Evolutionary conservation across 2,888 invertebrate species (phyloP).

Genomic region (Pammene fasciana): DNA sequence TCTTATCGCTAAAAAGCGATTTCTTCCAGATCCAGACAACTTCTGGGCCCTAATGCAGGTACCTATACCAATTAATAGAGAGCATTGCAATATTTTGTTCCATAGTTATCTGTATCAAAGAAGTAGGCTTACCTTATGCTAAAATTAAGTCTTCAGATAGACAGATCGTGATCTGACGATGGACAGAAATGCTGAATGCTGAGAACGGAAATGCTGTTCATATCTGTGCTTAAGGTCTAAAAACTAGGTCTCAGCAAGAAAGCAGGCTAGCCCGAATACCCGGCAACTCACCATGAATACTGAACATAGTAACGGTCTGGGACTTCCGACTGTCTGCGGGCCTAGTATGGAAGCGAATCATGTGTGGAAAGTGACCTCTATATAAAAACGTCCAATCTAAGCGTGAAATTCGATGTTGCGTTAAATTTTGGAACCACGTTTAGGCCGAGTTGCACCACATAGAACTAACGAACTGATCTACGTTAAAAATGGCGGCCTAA

Average conservation of each 20-base stretch:
- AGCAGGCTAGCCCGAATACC: slow-evolving; percentile 28
- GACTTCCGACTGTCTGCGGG: slow-evolving; percentile 20
- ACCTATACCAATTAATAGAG: no score
- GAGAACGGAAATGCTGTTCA: background rate
- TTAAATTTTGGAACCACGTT: background rate
- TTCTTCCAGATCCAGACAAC: no score
- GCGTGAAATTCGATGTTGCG: background rate
- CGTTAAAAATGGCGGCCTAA: no score
- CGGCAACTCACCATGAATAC: slow-evolving; percentile 7
- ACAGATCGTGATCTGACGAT: no score
- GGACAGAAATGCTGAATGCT: no score
- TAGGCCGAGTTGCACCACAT: background rate
- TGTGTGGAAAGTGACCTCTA: slow-evolving; percentile 13
- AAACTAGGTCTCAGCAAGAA: slow-evolving; percentile 21
- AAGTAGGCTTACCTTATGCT: no score
- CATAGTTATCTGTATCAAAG: no score
- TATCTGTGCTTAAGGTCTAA: background rate
- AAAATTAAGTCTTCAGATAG: no score
- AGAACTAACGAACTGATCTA: no score
- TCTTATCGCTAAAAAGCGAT: no score
- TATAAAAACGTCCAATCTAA: background rate
- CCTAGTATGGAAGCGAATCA: slow-evolving; percentile 4
- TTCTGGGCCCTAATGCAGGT: no score
- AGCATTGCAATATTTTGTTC: no score
- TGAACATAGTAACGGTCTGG: slow-evolving; percentile 18